Base-by-base conservation (phyloP, 2,888 invertebrate species). In the Protophormia terraenovae region DNA sequence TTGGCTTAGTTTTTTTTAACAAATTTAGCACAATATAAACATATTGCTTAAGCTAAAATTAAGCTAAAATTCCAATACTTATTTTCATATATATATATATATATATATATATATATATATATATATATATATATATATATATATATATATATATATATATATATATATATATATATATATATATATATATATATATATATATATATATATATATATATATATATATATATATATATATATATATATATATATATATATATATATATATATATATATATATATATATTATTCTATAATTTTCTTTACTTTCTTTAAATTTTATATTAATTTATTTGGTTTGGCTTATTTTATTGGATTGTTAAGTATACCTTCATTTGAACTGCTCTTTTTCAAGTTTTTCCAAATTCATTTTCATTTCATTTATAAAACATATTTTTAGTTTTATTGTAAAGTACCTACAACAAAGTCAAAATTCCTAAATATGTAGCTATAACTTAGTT, bases 351-450 rank as follows among this genome's bases (percentile, higher is more conserved):
- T 41, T 12, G 0, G 12, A 38, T 41, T 41, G 41, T 12, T n/a
- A n/a, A 12, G 14, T n/a, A 41, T n/a, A 41, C 4, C 14, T 4
- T n/a, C 41, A 53, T 62, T 66, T 24, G 16, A 27, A 32, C 16
- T 71, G 64, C 75, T 58, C 19, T 24, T 32, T 50, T 14, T 24
- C 78, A 75, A 86, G 19, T 73, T 87, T 86, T 86, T 82, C 83
- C 86, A 86, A 87, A 86, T 79, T 71, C 72, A 82, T 75, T 82
- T 76, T 86, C 73, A 10, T 38, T 35, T n/a, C n/a, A n/a, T n/a
- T 1, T 19, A 62, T 16, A 45, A 3, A 1, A 32, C 32, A 41
- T 38, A 71, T 47, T 60, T 55, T 82, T 87, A 86, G 86, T 89
- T 88, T 38, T 22, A 50, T 12, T 8, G 12, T n/a, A 38, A 6